Evolutionary conservation across 2,113 vertebrate genomes (phyloP).

Genomic region (Burhinus bistriatus): DNA sequence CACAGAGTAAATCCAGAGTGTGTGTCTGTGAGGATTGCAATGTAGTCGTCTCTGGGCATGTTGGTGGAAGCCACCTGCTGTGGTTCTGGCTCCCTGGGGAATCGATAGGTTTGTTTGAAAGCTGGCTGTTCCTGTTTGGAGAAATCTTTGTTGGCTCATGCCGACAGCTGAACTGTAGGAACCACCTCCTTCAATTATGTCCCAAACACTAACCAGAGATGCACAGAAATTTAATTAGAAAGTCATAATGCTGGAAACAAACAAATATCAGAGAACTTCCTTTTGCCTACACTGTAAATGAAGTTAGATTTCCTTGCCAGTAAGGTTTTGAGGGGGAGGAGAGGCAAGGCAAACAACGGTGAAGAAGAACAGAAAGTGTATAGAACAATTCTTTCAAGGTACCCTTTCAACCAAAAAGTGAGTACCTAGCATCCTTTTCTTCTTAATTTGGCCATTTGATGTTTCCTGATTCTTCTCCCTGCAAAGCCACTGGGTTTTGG

Average conservation of each 20-base stretch:
- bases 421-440: background rate
- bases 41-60: background rate
- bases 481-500: background rate
- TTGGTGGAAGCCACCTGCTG: background rate
- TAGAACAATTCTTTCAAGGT: background rate
- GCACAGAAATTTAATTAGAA: slow-evolving; percentile 1
- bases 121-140: background rate
- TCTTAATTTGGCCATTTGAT: background rate
- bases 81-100: background rate
- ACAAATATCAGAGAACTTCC: background rate
- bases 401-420: background rate
- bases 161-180: background rate
- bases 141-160: background rate
- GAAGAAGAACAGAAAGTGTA: background rate
- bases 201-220: slow-evolving; percentile 3
- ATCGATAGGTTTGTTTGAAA: background rate
- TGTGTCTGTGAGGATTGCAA: background rate
- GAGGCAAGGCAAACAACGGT: background rate
- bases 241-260: background rate
- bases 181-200: background rate
- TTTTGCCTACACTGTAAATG: background rate
- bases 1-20: background rate
- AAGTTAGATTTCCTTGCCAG: background rate
- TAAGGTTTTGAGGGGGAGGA: background rate
- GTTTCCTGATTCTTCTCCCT: background rate